Base-by-base conservation (phyloP, 2,113 vertebrate species). In the Apteryx owenii region DNA sequence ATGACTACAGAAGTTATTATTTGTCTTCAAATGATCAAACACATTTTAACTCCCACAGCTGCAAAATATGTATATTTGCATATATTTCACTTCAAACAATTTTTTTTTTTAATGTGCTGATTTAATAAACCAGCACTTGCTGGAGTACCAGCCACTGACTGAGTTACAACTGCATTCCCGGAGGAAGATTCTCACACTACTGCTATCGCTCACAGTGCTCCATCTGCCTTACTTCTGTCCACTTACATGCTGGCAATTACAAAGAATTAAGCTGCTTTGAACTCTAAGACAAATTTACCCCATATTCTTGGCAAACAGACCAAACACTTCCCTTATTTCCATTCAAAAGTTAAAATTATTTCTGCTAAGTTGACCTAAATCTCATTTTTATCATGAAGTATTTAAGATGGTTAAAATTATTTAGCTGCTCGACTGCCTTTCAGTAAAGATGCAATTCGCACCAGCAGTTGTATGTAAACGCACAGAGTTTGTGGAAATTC, bases 121-220 rank as follows among this genome's bases (percentile, higher is more conserved):
- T 81, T 62, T 15, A 16, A 1, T 6, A 28, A 26, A 51, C 3
- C 65, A 38, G 1, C 1, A 13, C 60, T 44, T 28, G 44, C 73
- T 9, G 56, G 56, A 31, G 26, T 3, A 51, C n/a, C 76, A 42
- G 83, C 69, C 18, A 0, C 36, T 36, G 3, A 0, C 64, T 6
- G 71, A 51, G 20, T 28, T 60, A 2, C 53, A 29, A 54, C 71
- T 58, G 40, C 36, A 2, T 60, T 85, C 61, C 62, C 40, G 1
- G 3, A 29, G 70, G 42, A 80, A 29, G 82, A 9, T 12, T 70
- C 18, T 61, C 66, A 0, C 12, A 4, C 8, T 10, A 1, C 12
- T 29, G 0, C 29, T 14, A 1, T 17, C 44, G 3, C 54, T 66
- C 50, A 1, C 33, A 0, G 46, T 1, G 31, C 66, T 78, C 81